Conservation (phyloP, 2,113 vertebrate species). For the Naja naja region DNA sequence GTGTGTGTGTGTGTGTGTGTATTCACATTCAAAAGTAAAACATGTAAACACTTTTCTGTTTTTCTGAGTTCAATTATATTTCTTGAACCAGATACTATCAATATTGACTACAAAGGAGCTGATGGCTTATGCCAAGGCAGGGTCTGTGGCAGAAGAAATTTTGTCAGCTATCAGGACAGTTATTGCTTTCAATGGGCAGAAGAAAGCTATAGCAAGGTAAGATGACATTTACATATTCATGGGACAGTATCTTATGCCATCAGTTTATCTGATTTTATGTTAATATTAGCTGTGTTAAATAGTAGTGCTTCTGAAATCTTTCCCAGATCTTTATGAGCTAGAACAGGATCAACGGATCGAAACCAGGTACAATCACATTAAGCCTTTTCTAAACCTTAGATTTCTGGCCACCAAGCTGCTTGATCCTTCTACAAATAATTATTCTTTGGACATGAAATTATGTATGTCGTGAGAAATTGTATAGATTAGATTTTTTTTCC, state of each 20-base stretch:
- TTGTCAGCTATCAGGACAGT: conserved; percentile 66
- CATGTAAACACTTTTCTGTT: not conserved
- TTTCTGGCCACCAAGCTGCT: not conserved
- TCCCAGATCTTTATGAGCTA: not conserved
- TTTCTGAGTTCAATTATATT: not conserved
- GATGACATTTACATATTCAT: not conserved
- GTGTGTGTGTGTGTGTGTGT: too few relatives aligned
- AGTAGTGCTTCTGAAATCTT: not conserved
- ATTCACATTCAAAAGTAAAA: not conserved
- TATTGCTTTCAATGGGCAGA: conserved; percentile 69
- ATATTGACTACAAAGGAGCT: conserved; percentile 64
- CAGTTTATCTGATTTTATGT: not conserved
- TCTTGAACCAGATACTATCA: conserved; percentile 50
- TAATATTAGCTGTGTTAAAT: not conserved
- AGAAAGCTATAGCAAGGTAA: conserved; percentile 65
- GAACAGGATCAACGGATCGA: not conserved
- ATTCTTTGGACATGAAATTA: not conserved
- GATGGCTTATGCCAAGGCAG: conserved; percentile 64
- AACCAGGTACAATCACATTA: not conserved
- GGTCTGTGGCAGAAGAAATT: conserved; percentile 68
- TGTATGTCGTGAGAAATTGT: not conserved
- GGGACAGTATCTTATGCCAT: not conserved
- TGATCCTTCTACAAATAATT: not conserved
- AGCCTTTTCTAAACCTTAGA: not conserved
- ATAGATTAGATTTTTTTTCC: not conserved